Evolutionary conservation across 1,140 invertebrate species (phyloP).

Genomic region (Nephotettix cincticeps): DNA sequence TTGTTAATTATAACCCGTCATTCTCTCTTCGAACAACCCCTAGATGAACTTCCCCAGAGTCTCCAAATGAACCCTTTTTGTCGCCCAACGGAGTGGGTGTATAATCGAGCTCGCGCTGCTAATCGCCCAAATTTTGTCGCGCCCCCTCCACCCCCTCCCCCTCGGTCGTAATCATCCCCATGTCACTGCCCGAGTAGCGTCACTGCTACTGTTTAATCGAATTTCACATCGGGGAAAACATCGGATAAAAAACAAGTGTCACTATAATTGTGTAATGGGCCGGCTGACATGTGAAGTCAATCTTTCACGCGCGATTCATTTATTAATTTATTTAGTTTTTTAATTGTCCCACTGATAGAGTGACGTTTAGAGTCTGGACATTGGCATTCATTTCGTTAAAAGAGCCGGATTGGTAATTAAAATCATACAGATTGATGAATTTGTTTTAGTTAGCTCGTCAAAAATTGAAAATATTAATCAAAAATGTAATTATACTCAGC

Average conservation of each 20-base stretch:
- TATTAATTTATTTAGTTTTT: neutral
- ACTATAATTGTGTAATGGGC: conserved; percentile 1
- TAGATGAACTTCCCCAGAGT: too few relatives aligned
- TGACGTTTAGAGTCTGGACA: too few relatives aligned
- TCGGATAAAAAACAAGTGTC: conserved; percentile 1
- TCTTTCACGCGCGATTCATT: neutral
- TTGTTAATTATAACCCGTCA: too few relatives aligned
- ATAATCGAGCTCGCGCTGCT: neutral
- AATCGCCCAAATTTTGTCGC: conserved; percentile 7
- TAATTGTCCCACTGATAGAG: neutral
- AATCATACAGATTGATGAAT: too few relatives aligned
- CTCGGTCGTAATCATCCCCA: neutral
- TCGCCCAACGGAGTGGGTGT: neutral
- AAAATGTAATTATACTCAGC: too few relatives aligned
- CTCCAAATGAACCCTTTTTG: too few relatives aligned
- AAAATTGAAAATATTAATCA: too few relatives aligned
- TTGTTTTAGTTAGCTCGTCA: too few relatives aligned
- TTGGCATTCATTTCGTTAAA: too few relatives aligned
- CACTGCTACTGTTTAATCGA: neutral
- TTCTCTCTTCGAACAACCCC: too few relatives aligned
- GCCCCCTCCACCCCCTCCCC: neutral
- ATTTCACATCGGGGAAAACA: neutral
- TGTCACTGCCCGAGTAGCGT: neutral
- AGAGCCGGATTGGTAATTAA: too few relatives aligned
- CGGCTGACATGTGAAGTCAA: neutral